These are phyloP conservation scores for Sardinella longiceps DNA, from an alignment of 2,797 vertebrate genomes.

Conservation along the genomic window DNA sequence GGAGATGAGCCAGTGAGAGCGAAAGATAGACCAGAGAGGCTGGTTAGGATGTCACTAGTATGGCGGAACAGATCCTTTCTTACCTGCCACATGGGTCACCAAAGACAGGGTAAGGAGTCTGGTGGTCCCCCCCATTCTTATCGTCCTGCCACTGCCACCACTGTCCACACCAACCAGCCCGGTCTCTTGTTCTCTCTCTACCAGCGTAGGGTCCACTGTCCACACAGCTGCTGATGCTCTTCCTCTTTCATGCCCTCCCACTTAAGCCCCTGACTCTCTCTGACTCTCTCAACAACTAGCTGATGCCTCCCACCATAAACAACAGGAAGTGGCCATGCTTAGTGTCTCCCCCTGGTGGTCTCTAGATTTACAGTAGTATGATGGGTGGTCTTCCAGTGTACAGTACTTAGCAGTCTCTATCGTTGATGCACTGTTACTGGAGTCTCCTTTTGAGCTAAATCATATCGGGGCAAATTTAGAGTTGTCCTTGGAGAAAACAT, in stretches of 20 bases:
- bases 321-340: conserved; percentile 68
- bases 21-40: neutral
- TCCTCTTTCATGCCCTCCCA: neutral
- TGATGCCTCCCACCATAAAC: conserved; percentile 30
- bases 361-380: no score
- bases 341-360: neutral
- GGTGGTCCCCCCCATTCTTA: neutral
- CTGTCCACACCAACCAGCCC: neutral
- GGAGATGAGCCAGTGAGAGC: neutral
- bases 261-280: neutral
- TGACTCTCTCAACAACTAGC: neutral
- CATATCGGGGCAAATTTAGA: no score
- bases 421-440: no score
- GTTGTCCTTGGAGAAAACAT: no score
- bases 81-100: conserved; percentile 2
- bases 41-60: neutral
- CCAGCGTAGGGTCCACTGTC: neutral
- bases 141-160: neutral
- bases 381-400: no score
- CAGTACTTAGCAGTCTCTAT: no score
- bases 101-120: neutral
- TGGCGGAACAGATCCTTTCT: neutral
- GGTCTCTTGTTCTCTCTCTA: conserved; percentile 39
- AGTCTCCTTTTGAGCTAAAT: no score
- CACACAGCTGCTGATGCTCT: neutral